Conservation (phyloP, 2,113 vertebrate genomes). For the Neopipo cinnamomea region DNA sequence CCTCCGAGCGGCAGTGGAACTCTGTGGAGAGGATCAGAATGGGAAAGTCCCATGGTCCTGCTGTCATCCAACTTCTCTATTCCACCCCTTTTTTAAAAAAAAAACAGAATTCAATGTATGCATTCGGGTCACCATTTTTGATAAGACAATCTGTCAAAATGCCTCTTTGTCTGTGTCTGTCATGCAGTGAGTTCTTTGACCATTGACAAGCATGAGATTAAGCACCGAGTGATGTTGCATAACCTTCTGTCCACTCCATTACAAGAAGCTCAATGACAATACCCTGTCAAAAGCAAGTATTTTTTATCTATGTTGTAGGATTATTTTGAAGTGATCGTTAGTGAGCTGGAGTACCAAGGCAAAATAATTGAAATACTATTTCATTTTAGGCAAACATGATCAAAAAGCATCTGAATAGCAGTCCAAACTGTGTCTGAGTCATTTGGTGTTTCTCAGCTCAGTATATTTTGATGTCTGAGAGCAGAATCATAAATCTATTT, state of each 20-base stretch:
- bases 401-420: conserved; percentile 33
- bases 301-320: conserved; percentile 1
- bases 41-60: neutral
- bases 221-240: neutral
- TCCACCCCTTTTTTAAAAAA: neutral
- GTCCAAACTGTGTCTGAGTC: conserved; percentile 43
- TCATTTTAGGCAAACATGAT: neutral
- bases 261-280: neutral
- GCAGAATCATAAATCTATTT: conserved; percentile 32
- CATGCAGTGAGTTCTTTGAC: neutral
- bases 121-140: neutral
- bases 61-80: neutral
- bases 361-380: conserved; percentile 46
- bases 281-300: neutral
- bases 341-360: neutral
- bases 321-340: conserved; percentile 22
- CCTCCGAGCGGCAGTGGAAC: neutral
- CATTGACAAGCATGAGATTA: neutral
- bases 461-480: conserved; percentile 49
- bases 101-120: neutral
- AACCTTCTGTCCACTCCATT: neutral
- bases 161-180: neutral
- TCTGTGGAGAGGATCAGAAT: neutral
- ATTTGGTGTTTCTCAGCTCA: conserved; percentile 32
- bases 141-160: neutral